A percentile compares a stretch with the other conserved stretches of the same genome.
These are phyloP conservation scores for Pandemis corylana DNA, from an alignment of 2,888 invertebrate genomes.

Conservation along the genomic window DNA sequence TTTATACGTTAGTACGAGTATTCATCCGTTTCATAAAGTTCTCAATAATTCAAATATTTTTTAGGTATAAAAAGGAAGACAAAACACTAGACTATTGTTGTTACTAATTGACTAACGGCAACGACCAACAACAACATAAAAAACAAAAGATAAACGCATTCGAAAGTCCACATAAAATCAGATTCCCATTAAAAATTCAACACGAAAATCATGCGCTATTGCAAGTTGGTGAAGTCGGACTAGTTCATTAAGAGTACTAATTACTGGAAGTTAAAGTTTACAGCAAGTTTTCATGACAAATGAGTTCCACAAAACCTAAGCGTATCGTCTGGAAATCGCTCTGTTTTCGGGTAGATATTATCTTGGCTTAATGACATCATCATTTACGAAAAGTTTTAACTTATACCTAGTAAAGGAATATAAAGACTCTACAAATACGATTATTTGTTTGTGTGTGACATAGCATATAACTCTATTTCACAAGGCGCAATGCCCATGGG, in stretches of 20 bases:
- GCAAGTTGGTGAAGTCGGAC: constrained; percentile 19
- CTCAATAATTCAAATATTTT: background rate
- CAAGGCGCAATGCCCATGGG: too few species aligned
- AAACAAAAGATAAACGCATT: too few species aligned
- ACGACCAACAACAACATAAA: too few species aligned
- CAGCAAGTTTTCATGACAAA: constrained; percentile 39
- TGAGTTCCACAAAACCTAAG: constrained; percentile 37
- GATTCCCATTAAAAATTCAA: background rate
- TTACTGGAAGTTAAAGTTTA: constrained; percentile 38
- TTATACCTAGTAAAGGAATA: background rate
- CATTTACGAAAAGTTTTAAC: constrained; percentile 10
- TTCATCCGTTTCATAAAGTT: too few species aligned
- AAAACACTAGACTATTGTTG: background rate
- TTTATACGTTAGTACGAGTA: too few species aligned
- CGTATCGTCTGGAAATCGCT: constrained; percentile 31
- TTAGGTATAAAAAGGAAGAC: background rate
- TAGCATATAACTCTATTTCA: too few species aligned
- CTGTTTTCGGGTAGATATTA: constrained; percentile 14
- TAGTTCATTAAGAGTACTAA: constrained; percentile 41
- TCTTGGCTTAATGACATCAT: constrained; percentile 19
- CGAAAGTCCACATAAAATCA: too few species aligned
- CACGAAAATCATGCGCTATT: constrained; percentile 18
- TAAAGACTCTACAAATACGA: background rate
- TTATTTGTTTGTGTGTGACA: too few species aligned
- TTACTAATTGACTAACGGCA: too few species aligned